A percentile compares a stretch with the other conserved stretches of the same genome.
Evolutionary conservation across 2,888 invertebrate species (phyloP).

Genomic region (Thumatha senex): DNA sequence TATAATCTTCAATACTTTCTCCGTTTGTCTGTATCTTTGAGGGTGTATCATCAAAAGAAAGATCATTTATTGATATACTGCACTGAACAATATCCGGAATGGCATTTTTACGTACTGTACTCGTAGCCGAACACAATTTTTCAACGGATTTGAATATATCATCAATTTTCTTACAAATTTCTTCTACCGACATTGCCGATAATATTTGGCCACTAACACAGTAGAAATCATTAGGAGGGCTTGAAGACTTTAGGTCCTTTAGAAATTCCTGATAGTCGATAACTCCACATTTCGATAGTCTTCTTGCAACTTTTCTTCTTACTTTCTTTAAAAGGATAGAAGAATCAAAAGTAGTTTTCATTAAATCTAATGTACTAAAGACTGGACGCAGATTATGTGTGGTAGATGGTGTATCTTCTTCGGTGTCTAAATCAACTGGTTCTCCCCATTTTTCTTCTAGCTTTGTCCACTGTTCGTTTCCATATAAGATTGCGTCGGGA

Average conservation of each 20-base stretch:
- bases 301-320: slow-evolving; percentile 51
- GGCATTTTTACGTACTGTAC: slow-evolving; percentile 47
- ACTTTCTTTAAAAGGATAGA: slow-evolving; percentile 65
- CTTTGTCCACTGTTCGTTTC: slow-evolving; percentile 68
- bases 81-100: slow-evolving; percentile 62
- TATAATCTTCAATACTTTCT: slow-evolving; percentile 61
- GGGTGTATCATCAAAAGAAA: slow-evolving; percentile 69
- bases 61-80: slow-evolving; percentile 60
- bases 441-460: slow-evolving; percentile 69
- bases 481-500: slow-evolving; percentile 59
- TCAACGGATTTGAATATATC: slow-evolving; percentile 72
- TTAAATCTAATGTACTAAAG: slow-evolving; percentile 61
- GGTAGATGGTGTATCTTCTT: slow-evolving; percentile 51
- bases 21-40: slow-evolving; percentile 39
- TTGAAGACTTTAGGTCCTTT: slow-evolving; percentile 48
- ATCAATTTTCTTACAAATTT: slow-evolving; percentile 68
- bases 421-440: slow-evolving; percentile 68
- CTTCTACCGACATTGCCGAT: slow-evolving; percentile 66
- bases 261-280: slow-evolving; percentile 65
- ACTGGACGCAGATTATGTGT: slow-evolving; percentile 48
- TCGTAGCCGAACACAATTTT: slow-evolving; percentile 58
- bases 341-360: slow-evolving; percentile 67
- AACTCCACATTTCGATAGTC: slow-evolving; percentile 51
- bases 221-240: slow-evolving; percentile 36
- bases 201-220: slow-evolving; percentile 53